Evolutionary conservation across 2,113 vertebrate genomes (phyloP).

Genomic region (Crotalus viridis): DNA sequence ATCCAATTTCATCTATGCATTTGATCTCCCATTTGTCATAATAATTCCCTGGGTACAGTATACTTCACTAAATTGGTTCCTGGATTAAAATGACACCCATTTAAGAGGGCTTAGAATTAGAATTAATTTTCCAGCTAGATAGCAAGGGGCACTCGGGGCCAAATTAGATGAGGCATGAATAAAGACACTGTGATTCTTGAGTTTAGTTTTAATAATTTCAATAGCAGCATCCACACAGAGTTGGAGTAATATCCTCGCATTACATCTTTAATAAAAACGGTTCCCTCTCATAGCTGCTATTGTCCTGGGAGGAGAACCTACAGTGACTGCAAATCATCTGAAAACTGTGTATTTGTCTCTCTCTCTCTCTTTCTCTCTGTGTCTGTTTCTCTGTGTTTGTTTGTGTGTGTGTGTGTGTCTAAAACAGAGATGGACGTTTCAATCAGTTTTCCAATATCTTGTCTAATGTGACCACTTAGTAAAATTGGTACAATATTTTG

Average conservation of each 20-base stretch:
- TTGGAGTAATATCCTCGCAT: neutral
- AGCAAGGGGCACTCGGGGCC: neutral
- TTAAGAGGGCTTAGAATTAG: neutral
- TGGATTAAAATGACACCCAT: neutral
- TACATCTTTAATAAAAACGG: neutral
- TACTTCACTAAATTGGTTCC: slow-evolving; percentile 9
- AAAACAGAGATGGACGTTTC: neutral
- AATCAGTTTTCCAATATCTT: neutral
- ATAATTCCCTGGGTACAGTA: neutral
- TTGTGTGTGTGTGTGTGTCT: neutral
- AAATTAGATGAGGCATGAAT: neutral
- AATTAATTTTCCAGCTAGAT: neutral
- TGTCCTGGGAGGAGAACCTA: neutral
- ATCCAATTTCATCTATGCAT: neutral
- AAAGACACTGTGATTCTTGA: neutral
- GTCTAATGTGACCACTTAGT: neutral
- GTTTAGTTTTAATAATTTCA: neutral
- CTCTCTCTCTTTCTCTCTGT: too few relatives aligned
- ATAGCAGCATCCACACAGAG: neutral
- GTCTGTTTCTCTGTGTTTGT: neutral
- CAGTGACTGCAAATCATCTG: neutral
- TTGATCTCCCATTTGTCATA: neutral
- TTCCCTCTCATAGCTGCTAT: neutral
- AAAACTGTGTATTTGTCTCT: neutral
- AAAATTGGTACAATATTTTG: neutral